A percentile compares a stretch with the other conserved stretches of the same genome.
phyloP scores from a whole-genome alignment of 2,888 invertebrate genomes.

The Drosophila fungiperda region DNA sequence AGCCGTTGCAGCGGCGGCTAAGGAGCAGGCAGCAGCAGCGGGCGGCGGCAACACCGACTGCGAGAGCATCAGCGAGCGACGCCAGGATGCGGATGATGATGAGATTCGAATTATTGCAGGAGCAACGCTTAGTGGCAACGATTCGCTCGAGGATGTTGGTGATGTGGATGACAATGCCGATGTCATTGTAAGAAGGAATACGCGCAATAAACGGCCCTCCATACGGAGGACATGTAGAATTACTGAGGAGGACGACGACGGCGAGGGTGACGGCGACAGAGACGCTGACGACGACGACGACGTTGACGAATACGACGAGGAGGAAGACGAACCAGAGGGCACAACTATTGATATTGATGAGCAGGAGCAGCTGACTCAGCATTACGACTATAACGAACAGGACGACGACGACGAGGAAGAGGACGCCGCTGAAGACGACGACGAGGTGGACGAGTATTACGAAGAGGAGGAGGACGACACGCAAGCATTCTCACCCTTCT shows the following conservation, averaged over 20 bases:
- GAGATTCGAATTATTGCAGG: conserved; percentile 62
- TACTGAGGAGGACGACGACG: conserved; percentile 72
- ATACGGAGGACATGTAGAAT: conserved; percentile 72
- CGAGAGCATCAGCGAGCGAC: conserved; percentile 70
- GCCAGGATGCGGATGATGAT: conserved; percentile 62
- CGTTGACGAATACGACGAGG: conserved; percentile 50
- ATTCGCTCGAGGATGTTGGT: conserved; percentile 70
- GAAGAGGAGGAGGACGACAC: conserved; percentile 72
- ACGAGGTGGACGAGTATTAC: conserved; percentile 68
- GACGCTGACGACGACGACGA: conserved; percentile 27
- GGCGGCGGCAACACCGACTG: conserved; percentile 63
- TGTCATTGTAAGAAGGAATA: conserved; percentile 67
- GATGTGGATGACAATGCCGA: conserved; percentile 75
- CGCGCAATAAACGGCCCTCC: conserved; percentile 66
- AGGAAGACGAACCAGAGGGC: conserved; percentile 67
- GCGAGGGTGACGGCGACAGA: conserved; percentile 33
- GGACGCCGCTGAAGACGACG: conserved; percentile 28
- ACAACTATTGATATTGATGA: conserved; percentile 71
- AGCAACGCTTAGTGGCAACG: conserved; percentile 56
- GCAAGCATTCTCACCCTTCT: conserved; percentile 73
- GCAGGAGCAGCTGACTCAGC: conserved; percentile 55
- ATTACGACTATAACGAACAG: conserved; percentile 49
- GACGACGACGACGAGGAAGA: conserved; percentile 41
- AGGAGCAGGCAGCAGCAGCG: conserved; percentile 50
- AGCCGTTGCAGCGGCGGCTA: conserved; percentile 70